These are phyloP conservation scores for Drosophila triauraria DNA, from an alignment of 1,140 invertebrate species.

Conservation along the genomic window DNA sequence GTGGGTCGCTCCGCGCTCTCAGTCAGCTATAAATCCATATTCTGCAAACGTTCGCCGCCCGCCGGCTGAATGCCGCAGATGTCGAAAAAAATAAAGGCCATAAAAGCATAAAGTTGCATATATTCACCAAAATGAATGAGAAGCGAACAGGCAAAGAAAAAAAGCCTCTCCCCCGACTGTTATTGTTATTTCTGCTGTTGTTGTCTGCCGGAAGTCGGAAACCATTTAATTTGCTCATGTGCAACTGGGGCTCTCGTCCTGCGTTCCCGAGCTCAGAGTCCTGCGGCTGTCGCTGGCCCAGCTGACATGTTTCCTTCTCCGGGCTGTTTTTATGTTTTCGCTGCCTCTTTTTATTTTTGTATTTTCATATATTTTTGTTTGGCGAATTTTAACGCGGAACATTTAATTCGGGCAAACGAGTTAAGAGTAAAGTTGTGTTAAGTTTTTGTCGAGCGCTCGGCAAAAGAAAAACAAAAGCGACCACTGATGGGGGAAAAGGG, in stretches of 20 bases:
- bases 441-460: slow-evolving; percentile 69
- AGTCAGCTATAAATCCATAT: slow-evolving; percentile 77
- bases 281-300: slow-evolving; percentile 60
- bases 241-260: slow-evolving; percentile 58
- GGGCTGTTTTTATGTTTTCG: slow-evolving; percentile 13
- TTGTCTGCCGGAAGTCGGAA: slow-evolving; percentile 81
- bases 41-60: slow-evolving; percentile 38
- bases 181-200: slow-evolving; percentile 59
- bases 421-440: slow-evolving; percentile 83
- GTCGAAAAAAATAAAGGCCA: slow-evolving; percentile 33
- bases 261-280: slow-evolving; percentile 24
- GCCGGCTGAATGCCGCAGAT: slow-evolving; percentile 34
- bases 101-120: slow-evolving; percentile 74
- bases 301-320: slow-evolving; percentile 75
- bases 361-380: slow-evolving; percentile 36
- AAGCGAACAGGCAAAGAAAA: not conserved
- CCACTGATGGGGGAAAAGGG: slow-evolving; percentile 42
- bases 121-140: slow-evolving; percentile 45
- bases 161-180: slow-evolving; percentile 56
- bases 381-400: slow-evolving; percentile 74
- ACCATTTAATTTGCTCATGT: slow-evolving; percentile 83
- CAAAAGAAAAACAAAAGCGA: slow-evolving; percentile 75
- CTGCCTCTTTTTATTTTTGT: not conserved
- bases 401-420: slow-evolving; percentile 82
- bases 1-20: slow-evolving; percentile 35